Base-by-base conservation (phyloP, 2,888 invertebrate genomes). In the Drosophila fulvimacula region DNA sequence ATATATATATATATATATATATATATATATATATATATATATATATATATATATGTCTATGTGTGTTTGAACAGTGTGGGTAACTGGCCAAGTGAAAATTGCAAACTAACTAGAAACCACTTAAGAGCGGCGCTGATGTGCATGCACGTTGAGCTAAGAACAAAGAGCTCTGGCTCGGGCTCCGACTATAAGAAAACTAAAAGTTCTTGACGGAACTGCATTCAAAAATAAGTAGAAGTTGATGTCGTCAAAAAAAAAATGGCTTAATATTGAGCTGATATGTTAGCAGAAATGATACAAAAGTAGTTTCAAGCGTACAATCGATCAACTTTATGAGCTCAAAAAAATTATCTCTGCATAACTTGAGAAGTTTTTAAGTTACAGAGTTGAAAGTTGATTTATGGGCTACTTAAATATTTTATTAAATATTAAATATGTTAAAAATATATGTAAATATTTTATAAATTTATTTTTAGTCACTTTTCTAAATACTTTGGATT, bases 101-200 rank as follows among this genome's bases (percentile, higher is more conserved):
- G 67, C 80, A 82, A 88, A 82, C 77, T 88, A 83, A 83, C 77
- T 82, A 74, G 86, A 83, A 88, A 82, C 74, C 82, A 84, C 85
- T 88, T 83, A 82, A 82, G 76, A 88, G 69, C 68, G 65, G 71
- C 76, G 79, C 69, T 78, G 69, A 41, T 57, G 57, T 69, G 74
- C 42, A 55, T 63, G 32, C 32, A 30, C 30, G 34, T 27, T 51
- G 46, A 46, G 59, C 59, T 34, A 60, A 66, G 41, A 58, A 66
- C 74, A 66, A 78, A 73, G 74, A 53, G 44, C 32, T 13, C 49
- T 9, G 59, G 2, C 46, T 52, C 53, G 39, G 17, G 44, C 21
- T 19, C 19, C 5, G 42, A 10, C 41, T 19, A 24, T 15, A 15
- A 36, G n/a, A 63, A 46, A 38, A 49, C 13, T 51, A 55, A 21